Base-by-base conservation (phyloP, 2,888 invertebrate genomes). In the Nemotelus nigrinus region DNA sequence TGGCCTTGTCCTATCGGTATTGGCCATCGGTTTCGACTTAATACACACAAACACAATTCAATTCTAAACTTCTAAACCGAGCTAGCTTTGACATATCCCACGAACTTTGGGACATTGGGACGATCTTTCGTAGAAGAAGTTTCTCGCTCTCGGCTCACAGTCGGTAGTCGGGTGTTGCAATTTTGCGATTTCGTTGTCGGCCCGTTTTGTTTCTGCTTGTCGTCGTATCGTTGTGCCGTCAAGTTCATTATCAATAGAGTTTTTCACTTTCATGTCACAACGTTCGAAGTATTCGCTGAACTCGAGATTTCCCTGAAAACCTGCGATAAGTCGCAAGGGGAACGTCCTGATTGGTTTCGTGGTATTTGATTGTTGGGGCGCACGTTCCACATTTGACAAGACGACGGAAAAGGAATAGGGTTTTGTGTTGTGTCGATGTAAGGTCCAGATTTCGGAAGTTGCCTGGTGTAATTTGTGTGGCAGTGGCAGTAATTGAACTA, bases 241-340 rank as follows among this genome's bases (percentile, higher is more conserved):
- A 74, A 74, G 74, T 74, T 74, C 74, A 74, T 74, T 74, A 74
- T 74, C 74, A 74, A 60, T 57, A 67, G 25, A 68, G 68, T 70
- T 74, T 74, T 74, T 60, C 60, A 48, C 60, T 74, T 72, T 74
- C 74, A 50, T 74, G 74, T 74, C 70, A 45, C 7, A 71, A 25
- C 25, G 44, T 10, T 10, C 25, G 57, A 25, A 58, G 10, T 57
- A 57, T 45, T 55, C 55, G 41, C 4, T n/a, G 10, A 71, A 55
- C 43, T 44, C 70, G 55, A 57, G 57, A 57, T 55, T 25, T 57
- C 8, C 44, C 44, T 43, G 44, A 44, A 41, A 55, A 45, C 8
- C 25, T 25, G 44, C 47, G 65, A 47, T 47, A 45, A 65, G 45
- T 65, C 25, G 25, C 25, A 25, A 25, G 25, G 25, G 25, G 25